Evolutionary conservation across 2,797 vertebrate species (phyloP).

Genomic region (Danio kyathit): DNA sequence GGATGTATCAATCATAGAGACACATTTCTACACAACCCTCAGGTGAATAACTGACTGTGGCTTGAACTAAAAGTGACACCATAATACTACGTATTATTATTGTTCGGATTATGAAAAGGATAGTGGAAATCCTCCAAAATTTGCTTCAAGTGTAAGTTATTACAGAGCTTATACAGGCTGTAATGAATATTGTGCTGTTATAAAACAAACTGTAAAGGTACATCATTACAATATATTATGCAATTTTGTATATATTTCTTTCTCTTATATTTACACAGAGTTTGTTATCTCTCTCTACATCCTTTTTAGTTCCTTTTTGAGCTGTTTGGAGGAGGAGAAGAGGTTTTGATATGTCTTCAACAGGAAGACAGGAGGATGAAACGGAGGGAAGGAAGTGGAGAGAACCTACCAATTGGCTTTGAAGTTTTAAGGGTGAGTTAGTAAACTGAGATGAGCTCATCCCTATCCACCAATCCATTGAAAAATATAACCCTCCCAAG

Average conservation of each 20-base stretch:
- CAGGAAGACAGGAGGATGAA: constrained; percentile 82
- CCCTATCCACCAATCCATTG: too few species aligned
- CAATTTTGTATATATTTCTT: neutral
- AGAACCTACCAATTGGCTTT: constrained; percentile 85
- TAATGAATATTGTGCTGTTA: neutral
- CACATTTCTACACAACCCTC: constrained; percentile 85
- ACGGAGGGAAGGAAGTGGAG: constrained; percentile 78
- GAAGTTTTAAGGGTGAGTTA: constrained; percentile 81
- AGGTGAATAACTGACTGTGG: constrained; percentile 68
- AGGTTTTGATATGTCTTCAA: constrained; percentile 84
- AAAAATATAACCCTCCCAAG: too few species aligned
- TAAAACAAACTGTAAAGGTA: neutral
- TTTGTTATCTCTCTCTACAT: constrained; percentile 3
- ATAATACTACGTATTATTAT: neutral
- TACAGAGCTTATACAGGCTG: neutral
- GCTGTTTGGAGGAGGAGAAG: constrained; percentile 73
- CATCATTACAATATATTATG: neutral
- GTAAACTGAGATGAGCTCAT: too few species aligned
- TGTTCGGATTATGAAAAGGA: neutral
- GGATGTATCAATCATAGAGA: constrained; percentile 86
- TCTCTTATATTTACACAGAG: neutral
- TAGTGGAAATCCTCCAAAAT: neutral
- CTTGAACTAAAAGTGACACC: neutral
- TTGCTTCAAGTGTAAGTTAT: neutral
- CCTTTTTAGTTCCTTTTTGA: constrained; percentile 82